Evolutionary conservation across 2,113 vertebrate genomes (phyloP), one percentile per base, ranked within the genome.

Genomic region (Macaca mulatta): DNA sequence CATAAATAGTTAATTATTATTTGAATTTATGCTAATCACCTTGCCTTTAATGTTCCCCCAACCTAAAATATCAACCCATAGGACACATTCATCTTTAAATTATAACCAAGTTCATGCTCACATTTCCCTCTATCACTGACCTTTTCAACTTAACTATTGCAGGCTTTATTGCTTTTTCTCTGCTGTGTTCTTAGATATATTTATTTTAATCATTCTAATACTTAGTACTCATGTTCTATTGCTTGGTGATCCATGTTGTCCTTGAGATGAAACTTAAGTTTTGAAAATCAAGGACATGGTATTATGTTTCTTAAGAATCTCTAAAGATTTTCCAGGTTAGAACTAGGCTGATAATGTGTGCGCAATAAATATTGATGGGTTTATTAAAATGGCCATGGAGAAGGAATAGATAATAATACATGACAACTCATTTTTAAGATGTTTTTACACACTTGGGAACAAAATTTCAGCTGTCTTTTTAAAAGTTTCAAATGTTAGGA

Each of bases 401-500:
- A 80, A 64, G 45, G 35, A 78, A 90, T 48, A 79, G 22, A 81
- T 90, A n/a, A 23, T 81, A 82, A 67, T 57, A 69, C 18, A 27
- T 72, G 84, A 32, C 14, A 90, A 77, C 25, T 79, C 8, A 75
- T 85, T 78, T 91, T 70, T 85, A 43, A 75, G 40, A 50, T 83
- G 35, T 14, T 92, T 96, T 93, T 91, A 79, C 75, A 86, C 32
- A 93, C 12, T 90, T n/a, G 85, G 48, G n/a, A 84, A 91, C 20
- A 95, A 61, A 93, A 50, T 95, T 74, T 94, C 23, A 82, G 23
- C 80, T 96, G 9, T 67, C 69, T 96, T 96, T 96, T 95, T 72
- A 48, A 94, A 94, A 95, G 20, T 96, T 96, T 96, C 48, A 96
- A 96, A 91, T 94, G 93, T 91, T 92, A 88, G 38, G 64, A 97